Evolutionary conservation across 2,113 vertebrate genomes (phyloP), one percentile per base, ranked within the genome.

Genomic region (Dipodomys spectabilis): DNA sequence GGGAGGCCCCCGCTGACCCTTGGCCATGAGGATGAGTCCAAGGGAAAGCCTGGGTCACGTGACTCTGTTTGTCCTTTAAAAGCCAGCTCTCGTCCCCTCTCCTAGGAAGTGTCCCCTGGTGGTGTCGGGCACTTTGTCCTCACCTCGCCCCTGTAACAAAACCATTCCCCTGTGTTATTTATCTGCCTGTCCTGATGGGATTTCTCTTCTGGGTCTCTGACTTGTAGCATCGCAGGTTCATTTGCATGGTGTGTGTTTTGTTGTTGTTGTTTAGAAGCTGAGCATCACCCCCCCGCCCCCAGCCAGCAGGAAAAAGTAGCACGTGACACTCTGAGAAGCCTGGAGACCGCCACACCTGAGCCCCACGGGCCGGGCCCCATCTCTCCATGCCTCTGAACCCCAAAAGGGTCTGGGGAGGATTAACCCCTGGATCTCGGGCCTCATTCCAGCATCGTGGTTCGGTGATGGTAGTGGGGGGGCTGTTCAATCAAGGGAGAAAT

Each of bases 401-500:
- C 53, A 27, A 62, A 83, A n/a, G 87, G 94, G 84, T 90, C 95
- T 96, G 95, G 87, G 95, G 91, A 90, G 93, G 92, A 96, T 96
- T 95, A 97, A 95, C 95, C 90, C 93, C 85, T 88, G 88, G 92
- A 93, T 93, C 96, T 78, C 92, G 92, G 92, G 92, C 85, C 80
- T 95, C 92, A 91, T 95, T 94, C 93, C 94, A 83, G 93, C 89
- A 68, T 85, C 84, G 1, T 71, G 91, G 95, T 86, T 95, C 88
- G 92, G 86, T n/a, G 94, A 64, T 91, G 79, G 92, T 45, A 32
- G 73, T 89, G 82, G 92, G 82, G 60, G 90, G 74, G 35, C 67
- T 65, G 74, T 82, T 96, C 94, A 97, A 97, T 97, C 97, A 97
- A 94, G 95, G 57, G 39, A 93, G 92, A 97, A 96, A 74, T 96